Base-by-base conservation (phyloP, 2,797 vertebrate species). In the Chelon auratus region DNA sequence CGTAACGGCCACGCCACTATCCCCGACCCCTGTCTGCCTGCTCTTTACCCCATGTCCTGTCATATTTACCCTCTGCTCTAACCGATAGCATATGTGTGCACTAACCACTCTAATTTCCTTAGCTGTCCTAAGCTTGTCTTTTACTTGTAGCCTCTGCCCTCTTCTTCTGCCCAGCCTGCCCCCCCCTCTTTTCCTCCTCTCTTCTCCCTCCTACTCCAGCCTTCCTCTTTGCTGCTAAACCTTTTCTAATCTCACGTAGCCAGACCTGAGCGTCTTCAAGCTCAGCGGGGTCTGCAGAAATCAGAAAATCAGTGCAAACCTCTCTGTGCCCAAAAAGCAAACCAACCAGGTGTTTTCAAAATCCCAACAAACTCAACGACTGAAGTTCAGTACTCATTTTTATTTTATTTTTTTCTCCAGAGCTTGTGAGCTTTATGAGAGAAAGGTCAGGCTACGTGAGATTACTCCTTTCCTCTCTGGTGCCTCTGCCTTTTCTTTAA, bases 81-180 rank as follows among this genome's bases (percentile, higher is more conserved):
- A 89, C 89, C 79, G 80, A 80, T 86, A 89, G 85, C 82, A 51
- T 90, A 90, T 86, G 81, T 88, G 85, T 90, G 91, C 89, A 92
- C 92, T 93, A 93, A 93, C 90, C 82, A 81, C 85, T 93, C 84
- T 86, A 81, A 84, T 91, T 82, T 88, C 76, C 84, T 86, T 82
- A 87, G 86, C 86, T 85, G 72, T 86, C 84, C 69, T 84, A 78
- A 80, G 84, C 88, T 86, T 91, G 90, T 90, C 80, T 91, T 90
- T 87, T 87, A 88, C 86, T 87, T 88, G 88, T 92, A 90, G 88
- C 89, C 78, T 89, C 71, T 87, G 62, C 80, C 79, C 82, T 86
- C 72, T 76, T 82, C 70, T 81, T 78, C 77, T 73, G 45, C 77
- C 80, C 78, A 85, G 77, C 73, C 84, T 87, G 69, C 81, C 45